Conservation (phyloP, 2,113 vertebrate species). For the Motacilla alba region DNA sequence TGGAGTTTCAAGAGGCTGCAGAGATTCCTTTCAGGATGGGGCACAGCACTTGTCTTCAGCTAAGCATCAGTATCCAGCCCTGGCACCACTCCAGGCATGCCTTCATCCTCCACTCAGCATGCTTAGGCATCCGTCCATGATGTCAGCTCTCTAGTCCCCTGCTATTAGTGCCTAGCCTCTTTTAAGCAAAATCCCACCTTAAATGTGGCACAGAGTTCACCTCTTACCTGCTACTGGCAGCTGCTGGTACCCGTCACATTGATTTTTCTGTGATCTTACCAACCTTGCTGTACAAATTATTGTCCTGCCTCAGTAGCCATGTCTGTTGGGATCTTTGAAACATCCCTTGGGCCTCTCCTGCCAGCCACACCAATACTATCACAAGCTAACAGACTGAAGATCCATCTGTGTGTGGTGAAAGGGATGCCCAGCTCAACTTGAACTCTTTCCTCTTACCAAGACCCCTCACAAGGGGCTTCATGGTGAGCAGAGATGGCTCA, state of each 20-base stretch:
- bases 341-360: neutral
- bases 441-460: neutral
- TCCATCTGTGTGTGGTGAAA: neutral
- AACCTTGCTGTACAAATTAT: neutral
- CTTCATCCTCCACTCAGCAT: neutral
- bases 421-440: neutral
- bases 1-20: slow-evolving; percentile 11
- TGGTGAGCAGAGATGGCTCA: neutral
- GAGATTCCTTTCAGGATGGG: slow-evolving; percentile 13
- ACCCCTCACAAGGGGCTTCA: neutral
- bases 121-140: slow-evolving; percentile 35
- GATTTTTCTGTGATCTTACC: neutral
- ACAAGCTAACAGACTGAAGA: neutral
- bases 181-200: neutral
- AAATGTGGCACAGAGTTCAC: neutral
- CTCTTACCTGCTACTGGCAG: neutral
- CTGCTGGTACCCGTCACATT: neutral
- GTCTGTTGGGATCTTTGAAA: neutral
- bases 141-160: slow-evolving; percentile 2
- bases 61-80: slow-evolving; percentile 15
- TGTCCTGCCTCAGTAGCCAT: neutral
- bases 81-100: slow-evolving; percentile 36
- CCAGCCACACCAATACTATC: neutral
- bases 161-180: neutral
- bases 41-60: neutral